phyloP scores from a whole-genome alignment of 2,797 vertebrate species.

The Podarcis siculus region DNA sequence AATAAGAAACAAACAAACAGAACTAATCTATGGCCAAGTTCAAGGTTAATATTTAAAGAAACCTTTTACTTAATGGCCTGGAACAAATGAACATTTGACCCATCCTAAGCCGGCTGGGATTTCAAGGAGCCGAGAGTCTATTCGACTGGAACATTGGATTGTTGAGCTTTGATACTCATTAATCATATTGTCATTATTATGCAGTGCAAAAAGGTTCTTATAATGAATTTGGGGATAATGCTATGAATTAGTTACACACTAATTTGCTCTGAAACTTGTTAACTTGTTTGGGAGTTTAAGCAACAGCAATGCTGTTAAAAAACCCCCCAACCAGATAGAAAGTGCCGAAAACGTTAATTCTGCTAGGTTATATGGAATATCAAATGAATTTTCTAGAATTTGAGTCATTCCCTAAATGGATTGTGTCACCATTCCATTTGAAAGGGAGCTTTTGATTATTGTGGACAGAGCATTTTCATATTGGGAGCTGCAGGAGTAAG shows the following conservation, averaged over 20 bases:
- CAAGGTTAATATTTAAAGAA: slow-evolving; percentile 35
- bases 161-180: slow-evolving; percentile 37
- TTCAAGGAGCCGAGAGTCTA: not conserved
- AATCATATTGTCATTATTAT: slow-evolving; percentile 47
- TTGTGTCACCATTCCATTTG: not conserved
- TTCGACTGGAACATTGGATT: slow-evolving; percentile 32
- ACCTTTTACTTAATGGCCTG: slow-evolving; percentile 8
- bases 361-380: not conserved
- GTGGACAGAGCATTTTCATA: not conserved
- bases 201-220: slow-evolving; percentile 21
- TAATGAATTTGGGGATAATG: slow-evolving; percentile 41
- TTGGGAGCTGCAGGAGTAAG: not conserved
- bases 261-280: slow-evolving; percentile 31
- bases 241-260: slow-evolving; percentile 34
- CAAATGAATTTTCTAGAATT: not conserved
- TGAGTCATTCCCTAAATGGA: not conserved
- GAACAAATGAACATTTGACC: slow-evolving; percentile 28
- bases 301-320: not conserved
- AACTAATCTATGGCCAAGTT: slow-evolving; percentile 19
- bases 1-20: not conserved
- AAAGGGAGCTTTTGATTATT: not conserved
- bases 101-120: slow-evolving; percentile 12
- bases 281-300: not conserved
- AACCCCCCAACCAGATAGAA: not conserved
- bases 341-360: not conserved